Evolutionary conservation across 2,888 invertebrate species (phyloP).

Genomic region (Drosophila seclusa): DNA sequence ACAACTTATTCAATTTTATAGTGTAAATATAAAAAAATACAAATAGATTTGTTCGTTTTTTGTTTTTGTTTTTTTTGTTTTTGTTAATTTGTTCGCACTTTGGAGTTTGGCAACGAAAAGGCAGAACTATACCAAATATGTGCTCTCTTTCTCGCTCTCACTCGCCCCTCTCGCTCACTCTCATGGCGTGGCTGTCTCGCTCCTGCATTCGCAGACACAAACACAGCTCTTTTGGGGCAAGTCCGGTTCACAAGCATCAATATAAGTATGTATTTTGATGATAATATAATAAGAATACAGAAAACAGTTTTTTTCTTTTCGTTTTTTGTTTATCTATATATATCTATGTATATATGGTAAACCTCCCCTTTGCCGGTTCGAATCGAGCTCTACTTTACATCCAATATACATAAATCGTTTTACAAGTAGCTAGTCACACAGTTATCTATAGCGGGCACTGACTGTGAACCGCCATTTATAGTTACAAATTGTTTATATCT

Average conservation of each 20-base stretch:
- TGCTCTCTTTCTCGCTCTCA: not conserved
- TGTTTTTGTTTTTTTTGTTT: not conserved
- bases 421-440: constrained; percentile 49
- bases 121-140: constrained; percentile 37
- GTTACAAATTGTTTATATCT: constrained; percentile 56
- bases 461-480: constrained; percentile 25
- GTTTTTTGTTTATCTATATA: not conserved
- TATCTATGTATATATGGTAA: not conserved
- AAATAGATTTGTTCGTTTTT: constrained; percentile 29
- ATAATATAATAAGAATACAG: constrained; percentile 3
- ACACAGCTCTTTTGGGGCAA: not conserved
- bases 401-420: constrained; percentile 42
- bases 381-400: constrained; percentile 21
- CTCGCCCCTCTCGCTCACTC: not conserved
- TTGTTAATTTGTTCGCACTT: constrained; percentile 41
- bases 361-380: not conserved
- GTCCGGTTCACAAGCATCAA: constrained; percentile 1
- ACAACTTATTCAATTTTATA: constrained; percentile 20
- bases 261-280: constrained; percentile 5
- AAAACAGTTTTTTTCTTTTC: not conserved
- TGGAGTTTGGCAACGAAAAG: constrained; percentile 58
- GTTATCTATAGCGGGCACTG: constrained; percentile 23
- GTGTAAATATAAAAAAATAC: constrained; percentile 45
- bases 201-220: not conserved
- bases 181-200: not conserved